phyloP scores from a whole-genome alignment of 2,113 vertebrate genomes.

The Scolopax mira region DNA sequence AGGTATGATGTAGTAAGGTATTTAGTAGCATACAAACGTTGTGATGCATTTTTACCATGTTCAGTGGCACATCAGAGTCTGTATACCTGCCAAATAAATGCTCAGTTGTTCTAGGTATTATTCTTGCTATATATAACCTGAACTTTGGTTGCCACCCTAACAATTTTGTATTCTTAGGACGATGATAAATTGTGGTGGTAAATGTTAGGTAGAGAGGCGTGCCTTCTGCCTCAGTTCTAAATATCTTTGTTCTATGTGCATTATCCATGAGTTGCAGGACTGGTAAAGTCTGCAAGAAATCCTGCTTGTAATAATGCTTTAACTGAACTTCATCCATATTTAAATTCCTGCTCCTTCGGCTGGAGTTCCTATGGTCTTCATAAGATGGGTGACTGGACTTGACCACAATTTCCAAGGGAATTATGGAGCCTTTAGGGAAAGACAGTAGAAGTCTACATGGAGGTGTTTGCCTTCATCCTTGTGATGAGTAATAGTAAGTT shows the following conservation, averaged over 20 bases:
- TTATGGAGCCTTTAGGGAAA: not conserved
- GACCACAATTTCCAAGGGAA: not conserved
- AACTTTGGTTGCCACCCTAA: not conserved
- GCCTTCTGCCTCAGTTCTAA: not conserved
- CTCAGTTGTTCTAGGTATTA: not conserved
- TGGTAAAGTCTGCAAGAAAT: not conserved
- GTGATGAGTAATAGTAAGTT: not conserved
- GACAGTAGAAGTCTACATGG: not conserved
- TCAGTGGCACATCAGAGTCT: not conserved
- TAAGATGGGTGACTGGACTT: not conserved
- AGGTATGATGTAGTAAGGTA: constrained; percentile 72
- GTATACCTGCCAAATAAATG: not conserved
- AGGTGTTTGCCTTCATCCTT: not conserved
- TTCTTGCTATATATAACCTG: not conserved
- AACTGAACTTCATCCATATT: not conserved
- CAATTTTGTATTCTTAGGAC: not conserved
- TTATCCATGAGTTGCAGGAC: not conserved
- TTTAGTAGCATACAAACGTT: not conserved
- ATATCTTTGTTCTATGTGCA: not conserved
- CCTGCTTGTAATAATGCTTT: not conserved
- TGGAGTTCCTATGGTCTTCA: not conserved
- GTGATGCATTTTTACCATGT: not conserved
- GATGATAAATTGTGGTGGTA: not conserved
- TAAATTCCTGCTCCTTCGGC: not conserved
- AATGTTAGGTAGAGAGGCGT: not conserved